A percentile compares a stretch with the other conserved stretches of the same genome.
Conservation (phyloP, 2,113 vertebrate species). For the Poicephalus meyeri region DNA sequence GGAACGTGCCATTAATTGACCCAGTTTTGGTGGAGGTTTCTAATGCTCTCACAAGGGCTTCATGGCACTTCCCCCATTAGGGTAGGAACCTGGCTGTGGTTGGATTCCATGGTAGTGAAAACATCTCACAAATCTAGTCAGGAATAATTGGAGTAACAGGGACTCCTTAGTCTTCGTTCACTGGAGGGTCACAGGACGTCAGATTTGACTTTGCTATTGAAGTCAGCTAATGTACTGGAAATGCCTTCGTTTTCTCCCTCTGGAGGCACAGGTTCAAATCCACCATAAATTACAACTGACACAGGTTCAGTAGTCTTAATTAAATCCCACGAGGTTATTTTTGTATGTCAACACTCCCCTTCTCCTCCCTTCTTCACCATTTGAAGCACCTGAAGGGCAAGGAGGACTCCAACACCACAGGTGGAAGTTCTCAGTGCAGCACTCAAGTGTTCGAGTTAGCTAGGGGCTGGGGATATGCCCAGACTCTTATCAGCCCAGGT, state of each 20-base stretch:
- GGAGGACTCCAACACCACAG: not conserved
- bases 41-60: not conserved
- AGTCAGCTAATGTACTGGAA: slow-evolving; percentile 30
- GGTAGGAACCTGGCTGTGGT: not conserved
- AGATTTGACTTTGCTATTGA: slow-evolving; percentile 27
- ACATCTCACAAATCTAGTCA: slow-evolving; percentile 45
- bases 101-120: not conserved
- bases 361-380: not conserved
- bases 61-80: not conserved
- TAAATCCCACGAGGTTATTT: slow-evolving; percentile 35
- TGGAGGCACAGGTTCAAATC: slow-evolving; percentile 28
- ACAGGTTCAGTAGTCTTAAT: slow-evolving; percentile 37
- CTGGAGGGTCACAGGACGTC: not conserved
- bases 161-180: slow-evolving; percentile 30
- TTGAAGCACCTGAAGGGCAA: slow-evolving; percentile 33
- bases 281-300: slow-evolving; percentile 18
- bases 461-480: not conserved
- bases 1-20: not conserved
- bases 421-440: not conserved
- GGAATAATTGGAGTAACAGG: slow-evolving; percentile 36
- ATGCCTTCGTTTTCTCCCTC: slow-evolving; percentile 40
- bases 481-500: not conserved
- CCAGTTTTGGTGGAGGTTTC: not conserved
- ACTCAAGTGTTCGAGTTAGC: not conserved
- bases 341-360: slow-evolving; percentile 44